Conservation (phyloP, 1,140 invertebrate species). For the Polyergus mexicanus region DNA sequence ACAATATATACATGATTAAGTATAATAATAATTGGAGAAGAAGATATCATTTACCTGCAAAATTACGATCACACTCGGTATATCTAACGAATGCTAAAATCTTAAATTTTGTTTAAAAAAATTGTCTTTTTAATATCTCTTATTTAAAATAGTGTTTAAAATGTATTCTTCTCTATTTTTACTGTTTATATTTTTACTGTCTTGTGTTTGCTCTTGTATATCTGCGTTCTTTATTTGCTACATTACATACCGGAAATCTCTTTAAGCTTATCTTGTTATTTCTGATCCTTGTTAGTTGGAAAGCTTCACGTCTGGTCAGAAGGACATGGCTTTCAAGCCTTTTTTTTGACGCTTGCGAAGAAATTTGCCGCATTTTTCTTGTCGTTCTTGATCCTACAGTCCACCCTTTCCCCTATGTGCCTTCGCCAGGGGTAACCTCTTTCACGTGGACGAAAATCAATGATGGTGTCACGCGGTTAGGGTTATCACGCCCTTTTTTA, state of each 20-base stretch:
- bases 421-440: constrained; percentile 55
- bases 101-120: neutral
- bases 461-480: constrained; percentile 66
- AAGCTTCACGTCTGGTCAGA: constrained; percentile 37
- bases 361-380: constrained; percentile 60
- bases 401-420: constrained; percentile 49
- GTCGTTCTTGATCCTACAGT: constrained; percentile 57
- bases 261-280: constrained; percentile 51
- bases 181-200: neutral
- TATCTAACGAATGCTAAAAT: neutral
- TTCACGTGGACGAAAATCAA: constrained; percentile 67
- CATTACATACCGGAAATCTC: constrained; percentile 30
- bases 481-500: constrained; percentile 54
- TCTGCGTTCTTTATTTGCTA: constrained; percentile 23
- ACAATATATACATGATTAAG: neutral
- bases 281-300: constrained; percentile 52
- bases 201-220: constrained; percentile 7
- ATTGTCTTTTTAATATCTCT: neutral
- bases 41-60: neutral
- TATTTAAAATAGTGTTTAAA: neutral
- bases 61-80: neutral
- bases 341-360: constrained; percentile 55
- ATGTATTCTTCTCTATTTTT: neutral
- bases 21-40: neutral
- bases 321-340: constrained; percentile 42